Evolutionary conservation across 2,113 vertebrate species (phyloP).

Genomic region (Platysteira castanea): DNA sequence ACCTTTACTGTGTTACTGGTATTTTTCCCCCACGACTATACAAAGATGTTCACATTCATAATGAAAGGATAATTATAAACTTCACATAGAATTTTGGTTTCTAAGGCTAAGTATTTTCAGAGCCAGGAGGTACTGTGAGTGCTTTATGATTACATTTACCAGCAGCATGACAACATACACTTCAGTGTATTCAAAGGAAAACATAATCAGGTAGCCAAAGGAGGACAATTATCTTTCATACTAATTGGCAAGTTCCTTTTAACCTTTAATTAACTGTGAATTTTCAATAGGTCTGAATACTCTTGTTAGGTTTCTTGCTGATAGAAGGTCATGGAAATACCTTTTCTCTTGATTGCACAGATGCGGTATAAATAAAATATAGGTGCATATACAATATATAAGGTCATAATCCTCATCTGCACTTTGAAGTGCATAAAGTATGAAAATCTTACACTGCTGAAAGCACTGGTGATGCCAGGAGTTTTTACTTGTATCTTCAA

Average conservation of each 20-base stretch:
- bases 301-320: constrained; percentile 60
- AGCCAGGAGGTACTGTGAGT: background rate
- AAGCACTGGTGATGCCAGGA: constrained; percentile 27
- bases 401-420: constrained; percentile 38
- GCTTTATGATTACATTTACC: constrained; percentile 49
- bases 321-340: constrained; percentile 65
- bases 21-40: background rate
- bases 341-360: constrained; percentile 41
- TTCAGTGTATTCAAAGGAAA: constrained; percentile 59
- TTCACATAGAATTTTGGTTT: constrained; percentile 18
- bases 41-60: background rate
- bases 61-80: background rate
- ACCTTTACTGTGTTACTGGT: background rate
- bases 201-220: constrained; percentile 67
- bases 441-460: constrained; percentile 37
- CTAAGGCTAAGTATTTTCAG: constrained; percentile 35
- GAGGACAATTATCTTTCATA: constrained; percentile 70
- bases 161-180: constrained; percentile 46
- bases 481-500: constrained; percentile 58
- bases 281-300: constrained; percentile 62
- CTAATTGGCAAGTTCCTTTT: constrained; percentile 73
- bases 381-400: constrained; percentile 18
- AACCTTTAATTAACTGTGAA: constrained; percentile 77
- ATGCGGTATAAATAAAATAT: constrained; percentile 66
- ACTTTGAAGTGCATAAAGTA: constrained; percentile 34